Percentiles rank a stretch among this genome's conserved stretches.
Evolutionary conservation across 1,140 invertebrate genomes (phyloP).

Genomic region (Oryzaephilus surinamensis): DNA sequence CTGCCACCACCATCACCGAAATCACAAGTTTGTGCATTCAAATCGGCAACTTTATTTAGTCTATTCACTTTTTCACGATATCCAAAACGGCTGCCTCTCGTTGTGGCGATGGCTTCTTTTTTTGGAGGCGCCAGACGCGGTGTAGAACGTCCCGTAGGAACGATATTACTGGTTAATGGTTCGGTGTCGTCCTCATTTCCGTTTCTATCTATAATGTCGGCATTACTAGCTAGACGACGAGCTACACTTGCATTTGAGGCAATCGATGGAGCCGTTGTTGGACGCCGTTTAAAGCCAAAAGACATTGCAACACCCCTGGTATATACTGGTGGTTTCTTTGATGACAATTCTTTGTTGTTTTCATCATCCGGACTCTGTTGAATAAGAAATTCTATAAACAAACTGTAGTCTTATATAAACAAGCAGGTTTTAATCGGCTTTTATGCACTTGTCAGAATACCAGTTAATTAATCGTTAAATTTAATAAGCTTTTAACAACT

Average conservation of each 20-base stretch:
- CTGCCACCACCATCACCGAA: conserved; percentile 18
- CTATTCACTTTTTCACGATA: conserved; percentile 38
- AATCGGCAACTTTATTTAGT: conserved; percentile 40
- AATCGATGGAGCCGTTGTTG: conserved; percentile 42
- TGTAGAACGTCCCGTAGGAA: conserved; percentile 39
- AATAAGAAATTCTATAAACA: no score
- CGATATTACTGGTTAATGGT: conserved; percentile 16
- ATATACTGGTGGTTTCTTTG: conserved; percentile 1
- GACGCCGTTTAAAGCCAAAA: conserved; percentile 54
- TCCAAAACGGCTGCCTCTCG: conserved; percentile 42
- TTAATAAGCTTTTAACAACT: no score
- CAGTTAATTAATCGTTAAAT: no score
- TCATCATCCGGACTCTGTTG: conserved; percentile 29
- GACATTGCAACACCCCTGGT: conserved; percentile 55
- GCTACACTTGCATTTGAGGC: conserved; percentile 30
- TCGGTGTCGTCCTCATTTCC: conserved; percentile 18
- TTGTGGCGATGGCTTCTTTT: conserved; percentile 39
- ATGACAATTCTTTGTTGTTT: conserved; percentile 16
- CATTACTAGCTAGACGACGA: conserved; percentile 22
- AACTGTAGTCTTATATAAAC: not conserved
- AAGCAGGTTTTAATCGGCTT: no score
- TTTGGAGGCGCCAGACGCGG: conserved; percentile 41
- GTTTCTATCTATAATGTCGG: conserved; percentile 19
- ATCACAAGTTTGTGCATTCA: no score
- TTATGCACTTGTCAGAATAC: no score